Evolutionary conservation across 2,797 vertebrate genomes (phyloP).

Genomic region (Myotis findleyi): DNA sequence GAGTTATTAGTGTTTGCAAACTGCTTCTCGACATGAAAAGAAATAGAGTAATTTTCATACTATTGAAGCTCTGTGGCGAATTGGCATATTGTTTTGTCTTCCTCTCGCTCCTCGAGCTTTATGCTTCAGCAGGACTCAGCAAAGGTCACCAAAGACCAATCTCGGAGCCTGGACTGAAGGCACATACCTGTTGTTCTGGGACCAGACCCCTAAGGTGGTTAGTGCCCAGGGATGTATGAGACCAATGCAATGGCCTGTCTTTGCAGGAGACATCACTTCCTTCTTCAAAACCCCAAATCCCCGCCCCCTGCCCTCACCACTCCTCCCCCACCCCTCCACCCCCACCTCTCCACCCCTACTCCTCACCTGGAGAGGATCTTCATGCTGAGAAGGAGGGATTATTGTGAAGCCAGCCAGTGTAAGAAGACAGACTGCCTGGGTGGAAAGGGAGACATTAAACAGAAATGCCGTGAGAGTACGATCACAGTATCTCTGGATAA

Average conservation of each 20-base stretch:
- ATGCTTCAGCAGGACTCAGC: constrained; percentile 4
- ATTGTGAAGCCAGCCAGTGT: constrained; percentile 16
- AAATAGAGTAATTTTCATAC: constrained; percentile 33
- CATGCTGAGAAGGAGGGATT: constrained; percentile 49
- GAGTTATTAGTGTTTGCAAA: constrained; percentile 55
- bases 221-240: constrained; percentile 54
- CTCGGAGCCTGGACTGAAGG: constrained; percentile 13
- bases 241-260: constrained; percentile 34
- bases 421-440: constrained; percentile 44
- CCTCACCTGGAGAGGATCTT: constrained; percentile 14
- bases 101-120: background rate
- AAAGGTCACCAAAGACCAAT: constrained; percentile 55
- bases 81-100: background rate
- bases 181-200: constrained; percentile 15
- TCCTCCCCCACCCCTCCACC: no score
- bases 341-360: no score
- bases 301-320: no score
- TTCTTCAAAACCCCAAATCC: constrained; percentile 42
- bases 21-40: constrained; percentile 57
- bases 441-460: constrained; percentile 59
- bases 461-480: constrained; percentile 2
- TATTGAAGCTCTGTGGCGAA: background rate
- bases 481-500: constrained; percentile 46
- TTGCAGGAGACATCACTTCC: constrained; percentile 62
- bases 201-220: constrained; percentile 50